These are phyloP conservation scores for Heliopora coerulea DNA, from an alignment of 92 coral and sea anemone species.

Conservation along the genomic window DNA sequence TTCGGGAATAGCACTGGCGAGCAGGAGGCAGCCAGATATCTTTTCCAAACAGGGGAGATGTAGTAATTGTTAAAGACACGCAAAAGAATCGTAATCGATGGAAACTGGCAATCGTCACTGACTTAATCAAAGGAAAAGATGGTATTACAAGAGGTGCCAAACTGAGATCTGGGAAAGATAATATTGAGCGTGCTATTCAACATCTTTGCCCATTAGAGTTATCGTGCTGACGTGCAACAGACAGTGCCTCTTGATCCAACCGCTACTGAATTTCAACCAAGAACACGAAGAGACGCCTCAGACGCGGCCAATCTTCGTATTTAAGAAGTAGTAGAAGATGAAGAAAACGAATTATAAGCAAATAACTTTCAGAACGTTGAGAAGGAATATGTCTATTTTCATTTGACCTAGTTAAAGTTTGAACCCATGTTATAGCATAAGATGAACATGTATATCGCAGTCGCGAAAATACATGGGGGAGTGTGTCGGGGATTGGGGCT, in stretches of 20 bases:
- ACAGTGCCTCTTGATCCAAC: background rate
- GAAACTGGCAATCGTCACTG: constrained; percentile 32
- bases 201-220: constrained; percentile 14
- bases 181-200: constrained; percentile 17
- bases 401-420: too few relatives aligned
- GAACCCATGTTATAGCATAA: too few relatives aligned
- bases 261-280: background rate
- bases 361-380: too few relatives aligned
- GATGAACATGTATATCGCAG: too few relatives aligned
- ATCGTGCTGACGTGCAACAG: constrained; percentile 3
- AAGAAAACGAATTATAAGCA: too few relatives aligned
- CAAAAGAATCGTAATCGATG: constrained; percentile 33
- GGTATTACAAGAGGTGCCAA: background rate
- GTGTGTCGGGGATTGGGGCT: too few relatives aligned
- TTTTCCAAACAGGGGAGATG: constrained; percentile 27
- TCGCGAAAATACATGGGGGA: too few relatives aligned
- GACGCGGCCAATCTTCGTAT: too few relatives aligned
- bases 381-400: too few relatives aligned
- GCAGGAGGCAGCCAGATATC: constrained; percentile 23
- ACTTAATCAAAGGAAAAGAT: constrained; percentile 15
- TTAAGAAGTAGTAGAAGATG: constrained; percentile 4
- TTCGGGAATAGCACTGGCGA: constrained; percentile 43
- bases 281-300: background rate
- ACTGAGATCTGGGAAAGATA: background rate
- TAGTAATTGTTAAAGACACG: constrained; percentile 29